These are phyloP conservation scores for Zaprionus tsacasi DNA, from an alignment of 1,140 invertebrate genomes.

Conservation along the genomic window DNA sequence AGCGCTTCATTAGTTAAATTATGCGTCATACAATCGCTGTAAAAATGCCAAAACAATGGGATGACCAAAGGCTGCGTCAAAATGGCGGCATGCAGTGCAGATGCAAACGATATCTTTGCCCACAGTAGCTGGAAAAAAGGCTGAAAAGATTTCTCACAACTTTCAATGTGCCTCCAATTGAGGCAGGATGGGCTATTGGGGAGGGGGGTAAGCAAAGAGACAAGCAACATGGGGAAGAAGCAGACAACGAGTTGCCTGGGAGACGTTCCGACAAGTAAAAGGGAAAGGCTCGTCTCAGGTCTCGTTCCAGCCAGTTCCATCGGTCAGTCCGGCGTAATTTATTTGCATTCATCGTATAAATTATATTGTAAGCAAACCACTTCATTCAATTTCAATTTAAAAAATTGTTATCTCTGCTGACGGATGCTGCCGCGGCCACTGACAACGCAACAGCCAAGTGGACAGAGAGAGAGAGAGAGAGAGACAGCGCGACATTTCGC, in stretches of 20 bases:
- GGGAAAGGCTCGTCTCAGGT: slow-evolving; percentile 56
- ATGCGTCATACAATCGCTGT: slow-evolving; percentile 74
- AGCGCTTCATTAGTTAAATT: slow-evolving; percentile 76
- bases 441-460: slow-evolving; percentile 72
- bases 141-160: slow-evolving; percentile 78
- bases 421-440: slow-evolving; percentile 77
- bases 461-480: slow-evolving; percentile 36
- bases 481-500: slow-evolving; percentile 68
- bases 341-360: slow-evolving; percentile 83
- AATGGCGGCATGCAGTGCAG: slow-evolving; percentile 76
- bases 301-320: slow-evolving; percentile 2
- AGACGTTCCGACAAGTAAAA: slow-evolving; percentile 47
- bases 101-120: slow-evolving; percentile 73
- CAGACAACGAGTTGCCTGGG: slow-evolving; percentile 26
- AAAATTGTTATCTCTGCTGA: slow-evolving; percentile 82
- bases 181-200: slow-evolving; percentile 12
- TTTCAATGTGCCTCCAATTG: slow-evolving; percentile 67
- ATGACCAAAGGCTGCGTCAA: slow-evolving; percentile 42
- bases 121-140: slow-evolving; percentile 35
- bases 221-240: slow-evolving; percentile 4
- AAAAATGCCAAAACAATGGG: slow-evolving; percentile 61
- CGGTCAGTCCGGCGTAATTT: slow-evolving; percentile 73
- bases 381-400: slow-evolving; percentile 84
- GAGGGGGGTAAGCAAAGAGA: slow-evolving; percentile 20
- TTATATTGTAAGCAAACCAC: slow-evolving; percentile 84